A percentile compares a stretch with the other conserved stretches of the same genome.
Evolutionary conservation across 2,113 vertebrate genomes (phyloP).

Genomic region (Salvelinus fontinalis): DNA sequence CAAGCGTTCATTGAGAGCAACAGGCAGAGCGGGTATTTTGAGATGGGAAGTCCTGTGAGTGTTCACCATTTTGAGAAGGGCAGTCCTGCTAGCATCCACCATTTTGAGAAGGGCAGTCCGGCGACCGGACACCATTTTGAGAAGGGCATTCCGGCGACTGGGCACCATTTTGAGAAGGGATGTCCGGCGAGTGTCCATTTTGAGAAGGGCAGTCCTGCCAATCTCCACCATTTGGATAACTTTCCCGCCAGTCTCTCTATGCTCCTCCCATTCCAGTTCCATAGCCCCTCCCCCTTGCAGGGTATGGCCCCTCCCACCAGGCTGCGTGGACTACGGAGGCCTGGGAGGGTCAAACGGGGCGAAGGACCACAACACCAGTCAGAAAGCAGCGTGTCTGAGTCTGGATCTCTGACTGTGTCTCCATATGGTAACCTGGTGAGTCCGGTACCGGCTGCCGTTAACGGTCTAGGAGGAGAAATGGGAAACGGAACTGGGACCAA

Average conservation of each 20-base stretch:
- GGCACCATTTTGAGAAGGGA: conserved; percentile 92
- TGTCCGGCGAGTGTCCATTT: conserved; percentile 80
- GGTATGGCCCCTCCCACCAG: conserved; percentile 91
- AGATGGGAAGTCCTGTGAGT: too few species aligned
- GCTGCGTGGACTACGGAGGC: conserved; percentile 77
- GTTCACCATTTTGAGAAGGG: too few species aligned
- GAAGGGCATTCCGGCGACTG: conserved; percentile 85
- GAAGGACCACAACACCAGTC: conserved; percentile 75
- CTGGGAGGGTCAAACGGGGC: conserved; percentile 80
- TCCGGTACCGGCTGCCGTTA: too few species aligned
- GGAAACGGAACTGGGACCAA: too few species aligned
- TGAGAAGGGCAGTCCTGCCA: conserved; percentile 95
- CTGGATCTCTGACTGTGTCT: too few species aligned
- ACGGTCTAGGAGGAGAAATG: too few species aligned
- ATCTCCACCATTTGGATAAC: conserved; percentile 99
- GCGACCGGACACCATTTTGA: conserved; percentile 69
- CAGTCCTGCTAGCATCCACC: too few species aligned
- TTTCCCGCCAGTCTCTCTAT: conserved; percentile 97
- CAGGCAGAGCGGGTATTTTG: too few species aligned
- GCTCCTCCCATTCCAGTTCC: conserved; percentile 97
- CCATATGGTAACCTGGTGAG: too few species aligned
- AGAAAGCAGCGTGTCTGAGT: conserved; percentile 92
- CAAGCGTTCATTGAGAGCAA: conserved; percentile 99
- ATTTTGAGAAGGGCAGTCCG: too few species aligned
- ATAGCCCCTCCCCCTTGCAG: conserved; percentile 93